Conservation (phyloP, 2,797 vertebrate species). For the Microcaecilia unicolor region DNA sequence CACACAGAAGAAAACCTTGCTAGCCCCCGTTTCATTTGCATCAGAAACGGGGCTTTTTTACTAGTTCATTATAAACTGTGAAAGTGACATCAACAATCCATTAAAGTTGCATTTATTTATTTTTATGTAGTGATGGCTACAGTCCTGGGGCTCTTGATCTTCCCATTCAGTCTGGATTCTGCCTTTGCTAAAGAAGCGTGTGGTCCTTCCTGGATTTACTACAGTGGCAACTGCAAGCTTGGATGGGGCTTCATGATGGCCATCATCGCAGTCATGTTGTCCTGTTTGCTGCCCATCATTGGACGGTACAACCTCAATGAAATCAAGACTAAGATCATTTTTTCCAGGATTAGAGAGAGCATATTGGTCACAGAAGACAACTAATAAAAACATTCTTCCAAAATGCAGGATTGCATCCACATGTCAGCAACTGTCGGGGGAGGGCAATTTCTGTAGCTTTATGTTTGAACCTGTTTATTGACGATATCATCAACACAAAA, state of each 20-base stretch:
- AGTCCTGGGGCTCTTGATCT: slow-evolving; percentile 16
- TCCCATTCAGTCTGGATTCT: slow-evolving; percentile 20
- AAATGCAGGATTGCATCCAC: too few species aligned
- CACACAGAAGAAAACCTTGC: too few species aligned
- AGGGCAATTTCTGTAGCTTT: too few species aligned
- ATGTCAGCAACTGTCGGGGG: too few species aligned
- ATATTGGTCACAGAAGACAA: background rate
- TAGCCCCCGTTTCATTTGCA: too few species aligned
- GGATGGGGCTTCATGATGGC: slow-evolving; percentile 22
- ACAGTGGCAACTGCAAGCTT: slow-evolving; percentile 1
- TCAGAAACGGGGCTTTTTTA: too few species aligned
- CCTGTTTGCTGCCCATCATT: slow-evolving; percentile 8
- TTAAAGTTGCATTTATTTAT: background rate
- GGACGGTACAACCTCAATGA: background rate
- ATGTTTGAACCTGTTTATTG: too few species aligned
- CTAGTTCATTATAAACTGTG: too few species aligned
- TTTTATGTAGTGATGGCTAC: slow-evolving; percentile 2
- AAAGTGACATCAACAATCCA: background rate
- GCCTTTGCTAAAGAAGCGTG: slow-evolving; percentile 7
- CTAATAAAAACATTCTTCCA: background rate
- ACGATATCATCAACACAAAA: too few species aligned
- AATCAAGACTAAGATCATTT: slow-evolving; percentile 1
- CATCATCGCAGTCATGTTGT: slow-evolving; percentile 13
- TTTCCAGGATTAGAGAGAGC: slow-evolving; percentile 1
- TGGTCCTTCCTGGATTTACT: background rate